These are phyloP conservation scores for Eupeodes latifasciatus DNA, from an alignment of 2,888 invertebrate species.

Conservation along the genomic window DNA sequence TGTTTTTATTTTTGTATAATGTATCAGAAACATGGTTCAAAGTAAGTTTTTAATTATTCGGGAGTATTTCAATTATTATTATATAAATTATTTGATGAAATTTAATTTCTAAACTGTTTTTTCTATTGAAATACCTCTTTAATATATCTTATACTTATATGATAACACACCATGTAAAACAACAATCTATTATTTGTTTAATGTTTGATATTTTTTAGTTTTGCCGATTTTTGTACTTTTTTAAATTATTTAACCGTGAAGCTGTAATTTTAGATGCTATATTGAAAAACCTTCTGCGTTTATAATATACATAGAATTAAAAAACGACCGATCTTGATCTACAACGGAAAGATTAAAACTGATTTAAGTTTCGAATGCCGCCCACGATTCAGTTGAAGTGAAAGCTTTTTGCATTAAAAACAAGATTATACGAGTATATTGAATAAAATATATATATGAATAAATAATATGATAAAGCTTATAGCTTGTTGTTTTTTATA, in stretches of 20 bases:
- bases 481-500: not conserved
- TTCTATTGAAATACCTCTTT: too few species aligned
- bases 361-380: constrained; percentile 34
- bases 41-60: too few species aligned
- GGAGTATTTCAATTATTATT: too few species aligned
- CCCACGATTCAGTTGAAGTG: constrained; percentile 41
- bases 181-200: constrained; percentile 16
- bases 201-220: not conserved
- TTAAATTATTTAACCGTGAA: constrained; percentile 39
- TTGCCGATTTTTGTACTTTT: not conserved
- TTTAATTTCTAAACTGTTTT: too few species aligned
- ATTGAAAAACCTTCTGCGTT: constrained; percentile 17
- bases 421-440: not conserved
- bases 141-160: too few species aligned
- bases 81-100: too few species aligned
- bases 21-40: too few species aligned
- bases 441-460: too few species aligned
- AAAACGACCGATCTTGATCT: constrained; percentile 29
- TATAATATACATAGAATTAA: not conserved
- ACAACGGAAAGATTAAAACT: constrained; percentile 41
- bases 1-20: too few species aligned
- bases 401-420: not conserved
- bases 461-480: constrained; percentile 18
- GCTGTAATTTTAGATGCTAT: constrained; percentile 13
- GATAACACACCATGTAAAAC: constrained; percentile 21